These are phyloP conservation scores for Oreochromis grahami DNA, from an alignment of 2,797 vertebrate species.

Conservation along the genomic window DNA sequence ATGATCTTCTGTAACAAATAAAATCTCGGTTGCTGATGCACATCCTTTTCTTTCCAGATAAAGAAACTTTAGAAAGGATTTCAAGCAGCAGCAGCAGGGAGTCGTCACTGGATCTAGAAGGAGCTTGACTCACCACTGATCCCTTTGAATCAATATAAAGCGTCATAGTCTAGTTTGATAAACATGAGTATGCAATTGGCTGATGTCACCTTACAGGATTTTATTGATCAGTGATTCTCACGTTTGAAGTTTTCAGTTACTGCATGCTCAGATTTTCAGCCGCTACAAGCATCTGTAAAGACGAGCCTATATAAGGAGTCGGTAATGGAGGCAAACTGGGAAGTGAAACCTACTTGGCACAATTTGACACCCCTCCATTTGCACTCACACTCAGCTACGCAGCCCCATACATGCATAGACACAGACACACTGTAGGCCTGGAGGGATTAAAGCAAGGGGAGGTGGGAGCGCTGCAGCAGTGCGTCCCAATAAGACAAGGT, in stretches of 20 bases:
- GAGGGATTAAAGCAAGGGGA: slow-evolving; percentile 26
- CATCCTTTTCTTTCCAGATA: neutral
- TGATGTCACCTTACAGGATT: slow-evolving; percentile 7
- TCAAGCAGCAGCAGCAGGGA: neutral
- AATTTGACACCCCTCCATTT: slow-evolving; percentile 10
- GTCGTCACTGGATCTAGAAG: neutral
- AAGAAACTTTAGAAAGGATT: neutral
- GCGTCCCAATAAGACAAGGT: slow-evolving; percentile 65
- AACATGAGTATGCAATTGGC: slow-evolving; percentile 10
- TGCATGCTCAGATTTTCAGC: neutral
- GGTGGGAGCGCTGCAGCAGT: slow-evolving; percentile 37
- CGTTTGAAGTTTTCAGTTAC: slow-evolving; percentile 16
- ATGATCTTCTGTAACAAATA: neutral
- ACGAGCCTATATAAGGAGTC: neutral
- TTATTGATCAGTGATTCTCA: slow-evolving; percentile 10
- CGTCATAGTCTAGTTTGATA: neutral
- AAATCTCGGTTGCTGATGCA: neutral
- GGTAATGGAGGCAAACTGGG: slow-evolving; percentile 31
- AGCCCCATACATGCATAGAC: neutral
- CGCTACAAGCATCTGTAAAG: neutral
- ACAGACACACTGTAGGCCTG: slow-evolving; percentile 15
- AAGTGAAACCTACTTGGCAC: slow-evolving; percentile 34
- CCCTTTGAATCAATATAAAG: slow-evolving; percentile 4
- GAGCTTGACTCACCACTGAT: neutral
- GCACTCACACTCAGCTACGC: slow-evolving; percentile 2